A percentile compares a stretch with the other conserved stretches of the same genome.
phyloP scores from a whole-genome alignment of 2,888 invertebrate species.

The Eupithecia tripunctaria region DNA sequence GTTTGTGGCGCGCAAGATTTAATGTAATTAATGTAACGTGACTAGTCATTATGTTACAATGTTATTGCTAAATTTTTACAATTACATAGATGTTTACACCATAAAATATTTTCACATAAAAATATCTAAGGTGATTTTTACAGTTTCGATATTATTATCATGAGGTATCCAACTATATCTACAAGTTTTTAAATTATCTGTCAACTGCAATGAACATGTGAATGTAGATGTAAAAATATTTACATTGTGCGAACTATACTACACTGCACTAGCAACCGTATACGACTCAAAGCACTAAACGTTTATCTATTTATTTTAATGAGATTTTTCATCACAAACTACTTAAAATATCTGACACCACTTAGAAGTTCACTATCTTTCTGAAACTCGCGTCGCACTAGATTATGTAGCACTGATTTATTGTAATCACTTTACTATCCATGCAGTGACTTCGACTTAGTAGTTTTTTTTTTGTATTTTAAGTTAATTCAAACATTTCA shows the following conservation, averaged over 20 bases:
- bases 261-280: constrained; percentile 4
- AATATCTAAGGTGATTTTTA: constrained; percentile 60
- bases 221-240: constrained; percentile 2
- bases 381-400: not conserved
- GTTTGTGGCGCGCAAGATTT: constrained; percentile 62
- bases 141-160: constrained; percentile 53
- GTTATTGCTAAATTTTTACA: constrained; percentile 43
- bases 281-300: constrained; percentile 1
- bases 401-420: not conserved
- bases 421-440: not conserved
- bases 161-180: constrained; percentile 51
- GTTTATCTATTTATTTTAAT: not conserved
- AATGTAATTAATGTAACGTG: constrained; percentile 43
- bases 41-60: constrained; percentile 51
- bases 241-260: constrained; percentile 1
- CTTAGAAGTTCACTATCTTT: not conserved
- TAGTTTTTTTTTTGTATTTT: not conserved
- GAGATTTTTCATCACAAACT: not conserved
- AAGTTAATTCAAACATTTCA: not conserved
- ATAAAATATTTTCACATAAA: constrained; percentile 56
- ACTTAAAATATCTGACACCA: not conserved
- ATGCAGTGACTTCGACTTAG: not conserved
- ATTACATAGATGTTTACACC: constrained; percentile 34
- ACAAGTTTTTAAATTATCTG: not conserved
- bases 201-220: not conserved